Evolutionary conservation across 2,113 vertebrate species (phyloP).

Genomic region (Pitta sordida): DNA sequence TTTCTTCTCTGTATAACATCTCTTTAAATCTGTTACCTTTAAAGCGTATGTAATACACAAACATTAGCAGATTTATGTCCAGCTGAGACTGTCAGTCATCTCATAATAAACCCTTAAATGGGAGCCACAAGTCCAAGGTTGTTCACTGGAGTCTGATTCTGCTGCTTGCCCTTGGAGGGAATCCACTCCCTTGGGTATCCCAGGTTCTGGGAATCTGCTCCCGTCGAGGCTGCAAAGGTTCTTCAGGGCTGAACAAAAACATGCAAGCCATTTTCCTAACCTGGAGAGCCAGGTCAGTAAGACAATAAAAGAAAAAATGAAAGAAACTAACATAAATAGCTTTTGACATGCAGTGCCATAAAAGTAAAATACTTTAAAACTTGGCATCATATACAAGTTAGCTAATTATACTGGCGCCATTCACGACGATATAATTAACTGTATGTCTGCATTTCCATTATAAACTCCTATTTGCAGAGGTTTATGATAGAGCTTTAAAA

Average conservation of each 20-base stretch:
- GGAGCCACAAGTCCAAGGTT: background rate
- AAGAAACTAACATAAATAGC: slow-evolving; percentile 34
- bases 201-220: background rate
- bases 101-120: background rate
- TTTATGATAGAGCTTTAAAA: slow-evolving; percentile 69
- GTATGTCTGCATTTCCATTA: slow-evolving; percentile 73
- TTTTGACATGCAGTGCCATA: slow-evolving; percentile 64
- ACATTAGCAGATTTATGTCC: background rate
- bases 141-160: background rate
- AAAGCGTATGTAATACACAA: background rate
- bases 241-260: slow-evolving; percentile 1
- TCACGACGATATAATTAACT: slow-evolving; percentile 72
- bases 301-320: slow-evolving; percentile 51
- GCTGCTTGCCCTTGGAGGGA: background rate
- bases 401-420: slow-evolving; percentile 77
- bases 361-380: slow-evolving; percentile 70
- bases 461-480: slow-evolving; percentile 66
- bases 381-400: slow-evolving; percentile 67
- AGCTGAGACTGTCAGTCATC: background rate
- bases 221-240: background rate
- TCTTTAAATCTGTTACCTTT: background rate
- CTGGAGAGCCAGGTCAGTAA: slow-evolving; percentile 32
- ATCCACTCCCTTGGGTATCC: background rate
- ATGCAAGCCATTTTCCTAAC: slow-evolving; percentile 58
- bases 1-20: background rate